Conservation (phyloP, 2,797 vertebrate species). For the Oreochromis mossambicus region DNA sequence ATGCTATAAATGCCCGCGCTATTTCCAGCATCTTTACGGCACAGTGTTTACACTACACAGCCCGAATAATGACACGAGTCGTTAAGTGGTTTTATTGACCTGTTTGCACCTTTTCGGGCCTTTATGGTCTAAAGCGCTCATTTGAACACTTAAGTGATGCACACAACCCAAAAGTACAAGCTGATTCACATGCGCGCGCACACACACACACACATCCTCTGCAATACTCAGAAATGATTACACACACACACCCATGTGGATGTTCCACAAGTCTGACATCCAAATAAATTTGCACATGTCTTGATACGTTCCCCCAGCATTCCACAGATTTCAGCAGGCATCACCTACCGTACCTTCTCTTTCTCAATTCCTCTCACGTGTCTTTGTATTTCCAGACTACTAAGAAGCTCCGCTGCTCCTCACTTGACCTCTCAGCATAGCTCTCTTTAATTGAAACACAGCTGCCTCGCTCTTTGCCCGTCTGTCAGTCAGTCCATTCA, state of each 20-base stretch:
- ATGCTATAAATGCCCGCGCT: conserved; percentile 34
- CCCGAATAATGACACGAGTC: conserved; percentile 57
- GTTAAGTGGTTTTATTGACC: conserved; percentile 56
- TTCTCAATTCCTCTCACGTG: conserved; percentile 61
- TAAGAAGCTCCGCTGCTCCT: conserved; percentile 62
- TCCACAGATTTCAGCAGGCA: conserved; percentile 51
- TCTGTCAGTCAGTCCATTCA: conserved; percentile 73
- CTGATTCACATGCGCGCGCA: conserved; percentile 19
- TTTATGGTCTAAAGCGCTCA: conserved; percentile 13
- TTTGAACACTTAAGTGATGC: conserved; percentile 15
- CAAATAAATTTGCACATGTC: conserved; percentile 58
- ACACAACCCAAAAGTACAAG: conserved; percentile 33
- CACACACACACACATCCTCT: neutral
- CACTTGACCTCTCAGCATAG: conserved; percentile 75
- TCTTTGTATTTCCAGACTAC: conserved; percentile 70
- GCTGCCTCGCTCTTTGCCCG: conserved; percentile 35
- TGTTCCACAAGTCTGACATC: conserved; percentile 45
- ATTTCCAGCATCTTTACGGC: conserved; percentile 44
- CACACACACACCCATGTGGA: conserved; percentile 25
- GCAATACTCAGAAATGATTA: conserved; percentile 25
- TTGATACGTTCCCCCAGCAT: conserved; percentile 60
- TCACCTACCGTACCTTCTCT: conserved; percentile 61
- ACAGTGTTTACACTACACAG: conserved; percentile 41
- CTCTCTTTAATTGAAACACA: conserved; percentile 57
- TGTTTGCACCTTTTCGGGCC: conserved; percentile 52